A percentile compares a stretch with the other conserved stretches of the same genome.
phyloP scores from a whole-genome alignment of 1,140 invertebrate genomes.

The Rhizoglyphus robini region DNA sequence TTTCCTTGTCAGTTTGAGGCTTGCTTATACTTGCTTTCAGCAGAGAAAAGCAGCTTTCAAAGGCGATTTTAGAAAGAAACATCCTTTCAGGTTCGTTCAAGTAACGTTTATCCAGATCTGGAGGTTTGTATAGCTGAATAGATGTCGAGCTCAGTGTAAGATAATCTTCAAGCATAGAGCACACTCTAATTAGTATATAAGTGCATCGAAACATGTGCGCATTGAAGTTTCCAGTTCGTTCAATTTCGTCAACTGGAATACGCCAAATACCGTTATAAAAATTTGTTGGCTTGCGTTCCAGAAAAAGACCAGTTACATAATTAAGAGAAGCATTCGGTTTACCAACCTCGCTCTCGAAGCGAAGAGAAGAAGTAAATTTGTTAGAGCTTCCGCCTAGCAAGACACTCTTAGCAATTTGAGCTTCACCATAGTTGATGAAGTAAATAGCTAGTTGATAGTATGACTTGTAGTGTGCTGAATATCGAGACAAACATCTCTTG shows the following conservation, averaged over 20 bases:
- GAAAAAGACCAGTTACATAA: conserved; percentile 62
- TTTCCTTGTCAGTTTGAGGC: too few relatives aligned
- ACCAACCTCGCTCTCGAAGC: neutral
- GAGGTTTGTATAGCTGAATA: conserved; percentile 56
- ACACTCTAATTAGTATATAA: conserved; percentile 59
- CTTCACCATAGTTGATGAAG: conserved; percentile 53
- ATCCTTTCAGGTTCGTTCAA: conserved; percentile 26
- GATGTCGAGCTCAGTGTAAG: conserved; percentile 63
- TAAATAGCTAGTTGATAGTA: conserved; percentile 71
- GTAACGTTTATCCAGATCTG: conserved; percentile 55
- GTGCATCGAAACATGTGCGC: conserved; percentile 76
- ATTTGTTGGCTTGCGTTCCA: conserved; percentile 63
- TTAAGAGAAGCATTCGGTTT: conserved; percentile 14
- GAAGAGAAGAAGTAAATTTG: neutral
- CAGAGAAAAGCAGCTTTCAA: conserved; percentile 6
- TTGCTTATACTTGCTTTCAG: too few relatives aligned
- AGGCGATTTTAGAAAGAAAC: conserved; percentile 18
- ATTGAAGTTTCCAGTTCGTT: conserved; percentile 75
- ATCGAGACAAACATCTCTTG: conserved; percentile 65
- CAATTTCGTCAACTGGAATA: conserved; percentile 73
- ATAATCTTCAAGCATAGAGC: conserved; percentile 61
- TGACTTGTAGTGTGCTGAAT: conserved; percentile 83
- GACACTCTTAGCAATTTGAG: conserved; percentile 12
- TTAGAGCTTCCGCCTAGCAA: conserved; percentile 33
- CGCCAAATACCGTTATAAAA: conserved; percentile 90